These are phyloP conservation scores for Gambusia yucatana DNA, from an alignment of 2,797 vertebrate species.

Conservation along the genomic window DNA sequence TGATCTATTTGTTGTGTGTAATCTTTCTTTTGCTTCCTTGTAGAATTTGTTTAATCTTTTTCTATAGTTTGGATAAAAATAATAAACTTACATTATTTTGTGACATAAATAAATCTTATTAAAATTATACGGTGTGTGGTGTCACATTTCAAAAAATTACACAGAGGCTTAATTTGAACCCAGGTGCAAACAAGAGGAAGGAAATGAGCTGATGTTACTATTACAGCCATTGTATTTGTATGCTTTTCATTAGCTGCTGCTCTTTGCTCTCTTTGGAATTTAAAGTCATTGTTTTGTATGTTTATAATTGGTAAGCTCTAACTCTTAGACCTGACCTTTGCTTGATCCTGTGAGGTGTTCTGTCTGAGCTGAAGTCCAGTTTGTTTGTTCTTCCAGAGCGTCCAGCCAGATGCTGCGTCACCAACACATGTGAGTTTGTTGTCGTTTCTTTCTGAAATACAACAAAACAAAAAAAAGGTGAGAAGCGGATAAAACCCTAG, in stretches of 20 bases:
- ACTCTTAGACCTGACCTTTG: background rate
- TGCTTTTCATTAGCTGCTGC: background rate
- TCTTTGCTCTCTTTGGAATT: background rate
- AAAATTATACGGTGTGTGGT: background rate
- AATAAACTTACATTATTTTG: background rate
- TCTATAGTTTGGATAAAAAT: background rate
- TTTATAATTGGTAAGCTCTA: background rate
- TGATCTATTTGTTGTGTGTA: background rate
- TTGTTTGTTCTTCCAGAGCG: constrained; percentile 87
- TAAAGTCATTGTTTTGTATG: background rate
- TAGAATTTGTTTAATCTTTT: background rate
- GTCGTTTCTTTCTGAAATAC: constrained; percentile 2
- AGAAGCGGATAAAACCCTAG: background rate
- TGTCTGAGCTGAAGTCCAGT: background rate
- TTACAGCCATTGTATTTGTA: background rate
- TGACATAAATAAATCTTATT: background rate
- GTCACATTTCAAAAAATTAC: background rate
- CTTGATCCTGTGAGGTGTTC: background rate
- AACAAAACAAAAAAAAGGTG: background rate
- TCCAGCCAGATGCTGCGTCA: constrained; percentile 97
- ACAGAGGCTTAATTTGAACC: background rate
- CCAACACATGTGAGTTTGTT: constrained; percentile 92
- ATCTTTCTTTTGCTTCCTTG: background rate
- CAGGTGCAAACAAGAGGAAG: background rate
- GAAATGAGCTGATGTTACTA: background rate